phyloP scores from a whole-genome alignment of 2,888 invertebrate species.

The Tipula vernalis region DNA sequence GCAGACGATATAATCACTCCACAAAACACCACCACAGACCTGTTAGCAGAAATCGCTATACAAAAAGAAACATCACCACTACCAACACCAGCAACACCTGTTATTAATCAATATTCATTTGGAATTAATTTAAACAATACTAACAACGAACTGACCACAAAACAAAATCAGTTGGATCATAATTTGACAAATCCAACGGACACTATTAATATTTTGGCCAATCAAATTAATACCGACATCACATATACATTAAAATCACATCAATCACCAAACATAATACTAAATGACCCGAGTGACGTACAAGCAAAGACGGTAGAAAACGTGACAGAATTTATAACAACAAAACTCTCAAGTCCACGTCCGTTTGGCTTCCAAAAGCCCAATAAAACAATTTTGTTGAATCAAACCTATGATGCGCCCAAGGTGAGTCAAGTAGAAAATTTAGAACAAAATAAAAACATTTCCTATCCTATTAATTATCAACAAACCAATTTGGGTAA shows the following conservation, averaged over 20 bases:
- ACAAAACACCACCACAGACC: neutral
- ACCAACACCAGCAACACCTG: neutral
- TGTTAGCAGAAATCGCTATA: neutral
- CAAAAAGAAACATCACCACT: neutral
- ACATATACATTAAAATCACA: neutral
- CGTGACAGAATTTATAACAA: neutral
- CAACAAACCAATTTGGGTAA: neutral
- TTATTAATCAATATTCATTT: neutral
- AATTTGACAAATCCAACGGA: neutral
- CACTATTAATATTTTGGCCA: neutral
- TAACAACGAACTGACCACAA: neutral
- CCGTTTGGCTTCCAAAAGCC: neutral
- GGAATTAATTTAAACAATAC: neutral
- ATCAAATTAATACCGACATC: neutral
- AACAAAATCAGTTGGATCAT: neutral
- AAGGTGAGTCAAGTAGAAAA: neutral
- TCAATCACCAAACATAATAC: neutral
- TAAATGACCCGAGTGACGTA: neutral
- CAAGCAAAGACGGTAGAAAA: neutral
- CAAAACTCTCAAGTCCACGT: neutral
- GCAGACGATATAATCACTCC: neutral
- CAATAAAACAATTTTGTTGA: neutral
- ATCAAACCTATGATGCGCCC: neutral
- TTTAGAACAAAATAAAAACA: neutral
- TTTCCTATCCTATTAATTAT: neutral